Conservation (phyloP, 2,888 invertebrate genomes). For the Drosophila pullipes region DNA sequence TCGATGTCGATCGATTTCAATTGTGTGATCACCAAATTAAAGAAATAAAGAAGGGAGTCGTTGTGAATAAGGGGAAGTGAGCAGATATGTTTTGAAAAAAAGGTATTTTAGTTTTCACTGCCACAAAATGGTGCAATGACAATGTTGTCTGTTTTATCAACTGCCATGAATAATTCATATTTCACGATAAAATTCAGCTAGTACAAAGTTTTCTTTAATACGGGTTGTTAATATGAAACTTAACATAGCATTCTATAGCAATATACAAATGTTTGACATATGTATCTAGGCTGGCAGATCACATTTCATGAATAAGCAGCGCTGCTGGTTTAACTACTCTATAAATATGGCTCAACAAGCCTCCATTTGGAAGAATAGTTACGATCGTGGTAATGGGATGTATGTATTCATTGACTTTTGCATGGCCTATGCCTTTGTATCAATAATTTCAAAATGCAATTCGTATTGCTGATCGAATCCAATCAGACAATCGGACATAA, state of each 20-base stretch:
- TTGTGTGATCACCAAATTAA: not conserved
- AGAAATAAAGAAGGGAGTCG: not conserved
- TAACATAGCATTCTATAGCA: constrained; percentile 13
- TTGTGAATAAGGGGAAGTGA: not conserved
- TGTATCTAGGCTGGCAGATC: constrained; percentile 4
- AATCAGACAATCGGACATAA: constrained; percentile 96
- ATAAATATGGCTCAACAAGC: constrained; percentile 26
- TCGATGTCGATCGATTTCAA: too few species aligned
- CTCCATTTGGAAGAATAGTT: constrained; percentile 14
- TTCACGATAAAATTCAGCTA: not conserved
- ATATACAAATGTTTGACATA: constrained; percentile 36
- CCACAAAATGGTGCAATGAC: not conserved
- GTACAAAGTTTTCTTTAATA: constrained; percentile 29
- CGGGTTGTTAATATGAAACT: constrained; percentile 22
- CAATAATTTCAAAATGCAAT: constrained; percentile 86
- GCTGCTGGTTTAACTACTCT: constrained; percentile 23
- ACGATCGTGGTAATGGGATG: constrained; percentile 3
- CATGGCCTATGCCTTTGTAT: constrained; percentile 55
- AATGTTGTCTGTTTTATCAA: not conserved
- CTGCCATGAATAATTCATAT: not conserved
- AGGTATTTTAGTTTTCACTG: not conserved
- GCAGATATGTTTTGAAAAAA: not conserved
- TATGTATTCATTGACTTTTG: not conserved
- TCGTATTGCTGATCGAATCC: constrained; percentile 96
- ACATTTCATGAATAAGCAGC: constrained; percentile 21